Evolutionary conservation across 2,797 vertebrate species (phyloP).

Genomic region (Leucoraja ocellata): DNA sequence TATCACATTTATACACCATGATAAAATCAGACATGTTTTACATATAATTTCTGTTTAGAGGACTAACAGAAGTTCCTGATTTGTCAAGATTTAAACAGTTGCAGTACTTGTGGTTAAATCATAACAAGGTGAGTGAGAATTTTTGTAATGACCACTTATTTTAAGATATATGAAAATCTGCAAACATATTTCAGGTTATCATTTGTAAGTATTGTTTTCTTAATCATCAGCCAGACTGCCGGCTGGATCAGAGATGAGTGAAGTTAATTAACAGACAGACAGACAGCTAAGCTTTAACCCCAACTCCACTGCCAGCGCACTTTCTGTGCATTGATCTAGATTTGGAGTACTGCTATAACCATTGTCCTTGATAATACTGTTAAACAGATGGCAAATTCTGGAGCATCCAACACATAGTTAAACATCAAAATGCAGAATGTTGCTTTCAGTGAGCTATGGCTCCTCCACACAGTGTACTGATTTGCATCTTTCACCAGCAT

Average conservation of each 20-base stretch:
- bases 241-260: not conserved
- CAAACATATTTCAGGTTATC: not conserved
- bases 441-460: too few relatives aligned
- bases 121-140: constrained; percentile 61
- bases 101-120: constrained; percentile 67
- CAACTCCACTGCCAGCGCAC: not conserved
- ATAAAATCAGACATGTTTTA: not conserved
- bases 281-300: not conserved
- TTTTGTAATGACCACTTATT: not conserved
- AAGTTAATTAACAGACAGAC: not conserved
- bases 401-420: too few relatives aligned
- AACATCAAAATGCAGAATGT: too few relatives aligned
- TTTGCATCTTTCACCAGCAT: too few relatives aligned
- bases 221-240: not conserved
- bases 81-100: constrained; percentile 61
- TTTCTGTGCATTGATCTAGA: not conserved
- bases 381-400: too few relatives aligned
- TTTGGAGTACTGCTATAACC: too few relatives aligned
- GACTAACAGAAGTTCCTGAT: constrained; percentile 58
- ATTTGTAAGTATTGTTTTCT: not conserved
- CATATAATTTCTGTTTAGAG: constrained; percentile 50
- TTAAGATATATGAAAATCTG: not conserved
- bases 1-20: not conserved
- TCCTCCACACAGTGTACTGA: too few relatives aligned
- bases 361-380: too few relatives aligned